Conservation (phyloP, 2,888 invertebrate genomes). For the Odontothrips loti region DNA sequence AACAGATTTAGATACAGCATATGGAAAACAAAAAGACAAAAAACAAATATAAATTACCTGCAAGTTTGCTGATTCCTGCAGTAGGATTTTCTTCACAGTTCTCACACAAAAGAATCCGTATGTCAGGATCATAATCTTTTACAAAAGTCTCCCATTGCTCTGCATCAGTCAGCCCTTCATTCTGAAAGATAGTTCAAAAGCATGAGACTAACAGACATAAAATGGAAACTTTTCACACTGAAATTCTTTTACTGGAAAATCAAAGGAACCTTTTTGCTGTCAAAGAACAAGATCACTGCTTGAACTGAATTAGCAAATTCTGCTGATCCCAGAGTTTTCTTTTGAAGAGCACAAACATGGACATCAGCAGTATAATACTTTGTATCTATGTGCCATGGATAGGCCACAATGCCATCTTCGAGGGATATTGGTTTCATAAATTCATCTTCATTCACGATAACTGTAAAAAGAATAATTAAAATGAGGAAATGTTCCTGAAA, state of each 20-base stretch:
- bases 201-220: no score
- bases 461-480: conserved; percentile 10
- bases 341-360: conserved; percentile 53
- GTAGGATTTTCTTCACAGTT: conserved; percentile 48
- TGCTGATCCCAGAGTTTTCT: conserved; percentile 50
- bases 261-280: conserved; percentile 49
- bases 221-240: not conserved
- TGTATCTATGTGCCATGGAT: conserved; percentile 58
- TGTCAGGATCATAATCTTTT: conserved; percentile 51
- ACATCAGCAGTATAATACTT: conserved; percentile 68
- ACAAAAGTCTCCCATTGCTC: conserved; percentile 50
- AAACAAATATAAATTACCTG: conserved; percentile 38
- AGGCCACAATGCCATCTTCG: conserved; percentile 34
- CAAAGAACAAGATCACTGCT: conserved; percentile 61
- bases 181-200: conserved; percentile 42
- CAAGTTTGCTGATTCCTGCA: conserved; percentile 43
- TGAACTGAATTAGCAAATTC: conserved; percentile 52
- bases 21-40: conserved; percentile 27
- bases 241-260: not conserved
- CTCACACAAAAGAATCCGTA: conserved; percentile 57
- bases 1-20: not conserved
- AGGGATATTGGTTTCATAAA: conserved; percentile 28
- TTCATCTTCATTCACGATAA: conserved; percentile 31
- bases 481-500: not conserved
- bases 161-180: conserved; percentile 45